Percentiles rank a stretch among this genome's conserved stretches.
Conservation (phyloP, 2,888 invertebrate species). For the Ferdinandea cuprea region DNA sequence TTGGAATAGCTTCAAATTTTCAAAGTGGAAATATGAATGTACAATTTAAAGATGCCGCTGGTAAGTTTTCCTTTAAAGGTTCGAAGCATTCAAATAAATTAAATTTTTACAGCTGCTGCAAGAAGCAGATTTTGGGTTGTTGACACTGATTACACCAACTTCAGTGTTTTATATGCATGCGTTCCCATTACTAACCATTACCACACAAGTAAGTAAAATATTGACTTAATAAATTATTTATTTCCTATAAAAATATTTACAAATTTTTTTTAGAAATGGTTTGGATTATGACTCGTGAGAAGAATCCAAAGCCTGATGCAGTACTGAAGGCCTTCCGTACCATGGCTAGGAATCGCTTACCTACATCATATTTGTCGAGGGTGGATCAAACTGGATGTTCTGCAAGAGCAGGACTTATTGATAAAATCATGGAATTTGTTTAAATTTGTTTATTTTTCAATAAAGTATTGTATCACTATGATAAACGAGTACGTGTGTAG, state of each 20-base stretch:
- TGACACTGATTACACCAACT: conserved; percentile 85
- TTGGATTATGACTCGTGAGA: conserved; percentile 76
- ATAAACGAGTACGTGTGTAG: background rate
- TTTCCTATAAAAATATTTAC: background rate
- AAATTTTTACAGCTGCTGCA: conserved; percentile 15
- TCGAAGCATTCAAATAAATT: too few species aligned
- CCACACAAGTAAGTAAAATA: conserved; percentile 66
- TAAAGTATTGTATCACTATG: background rate
- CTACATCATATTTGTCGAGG: conserved; percentile 52
- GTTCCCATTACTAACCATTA: conserved; percentile 7
- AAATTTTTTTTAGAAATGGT: conserved; percentile 70
- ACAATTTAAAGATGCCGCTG: conserved; percentile 54
- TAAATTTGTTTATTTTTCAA: background rate
- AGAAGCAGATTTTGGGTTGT: conserved; percentile 84
- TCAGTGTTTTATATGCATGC: conserved; percentile 86
- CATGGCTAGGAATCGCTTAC: conserved; percentile 57
- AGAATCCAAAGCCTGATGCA: conserved; percentile 36
- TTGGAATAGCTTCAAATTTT: conserved; percentile 64
- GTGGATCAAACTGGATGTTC: conserved; percentile 72
- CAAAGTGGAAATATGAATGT: conserved; percentile 70
- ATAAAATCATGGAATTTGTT: conserved; percentile 21
- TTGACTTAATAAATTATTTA: background rate
- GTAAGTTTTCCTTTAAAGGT: conserved; percentile 12
- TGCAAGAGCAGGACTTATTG: background rate
- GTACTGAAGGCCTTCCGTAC: conserved; percentile 49